phyloP scores from a whole-genome alignment of 2,888 invertebrate species.

The Drosophila colorata region DNA sequence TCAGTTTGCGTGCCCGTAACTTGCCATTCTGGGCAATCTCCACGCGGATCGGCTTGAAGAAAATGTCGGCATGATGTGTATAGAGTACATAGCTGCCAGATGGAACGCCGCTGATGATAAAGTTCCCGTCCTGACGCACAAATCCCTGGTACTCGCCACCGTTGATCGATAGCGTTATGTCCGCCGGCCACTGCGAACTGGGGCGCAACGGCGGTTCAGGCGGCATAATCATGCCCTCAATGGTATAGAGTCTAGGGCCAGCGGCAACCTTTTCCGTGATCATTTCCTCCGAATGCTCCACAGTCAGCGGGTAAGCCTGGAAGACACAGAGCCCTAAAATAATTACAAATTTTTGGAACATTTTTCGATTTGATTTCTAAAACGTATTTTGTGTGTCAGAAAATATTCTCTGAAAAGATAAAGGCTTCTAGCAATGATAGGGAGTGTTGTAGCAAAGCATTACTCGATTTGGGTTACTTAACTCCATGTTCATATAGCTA shows the following conservation, averaged over 20 bases:
- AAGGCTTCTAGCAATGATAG: background rate
- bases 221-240: slow-evolving; percentile 43
- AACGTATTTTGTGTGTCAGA: background rate
- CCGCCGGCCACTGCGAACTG: slow-evolving; percentile 11
- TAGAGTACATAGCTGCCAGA: slow-evolving; percentile 97
- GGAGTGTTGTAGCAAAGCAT: background rate
- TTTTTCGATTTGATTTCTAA: slow-evolving; percentile 27
- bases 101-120: slow-evolving; percentile 93
- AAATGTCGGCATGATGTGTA: slow-evolving; percentile 94
- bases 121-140: slow-evolving; percentile 95
- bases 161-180: slow-evolving; percentile 91
- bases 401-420: background rate
- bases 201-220: background rate
- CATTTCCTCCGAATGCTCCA: background rate
- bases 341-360: slow-evolving; percentile 44
- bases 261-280: background rate
- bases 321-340: slow-evolving; percentile 1
- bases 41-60: slow-evolving; percentile 95
- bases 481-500: too few species aligned
- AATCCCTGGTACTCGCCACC: slow-evolving; percentile 95
- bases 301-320: background rate
- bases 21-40: slow-evolving; percentile 99
- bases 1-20: slow-evolving; percentile 96
- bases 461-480: too few species aligned
- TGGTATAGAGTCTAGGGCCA: slow-evolving; percentile 2